Conservation (phyloP, 1,140 invertebrate genomes). For the Drosophila serrata region DNA sequence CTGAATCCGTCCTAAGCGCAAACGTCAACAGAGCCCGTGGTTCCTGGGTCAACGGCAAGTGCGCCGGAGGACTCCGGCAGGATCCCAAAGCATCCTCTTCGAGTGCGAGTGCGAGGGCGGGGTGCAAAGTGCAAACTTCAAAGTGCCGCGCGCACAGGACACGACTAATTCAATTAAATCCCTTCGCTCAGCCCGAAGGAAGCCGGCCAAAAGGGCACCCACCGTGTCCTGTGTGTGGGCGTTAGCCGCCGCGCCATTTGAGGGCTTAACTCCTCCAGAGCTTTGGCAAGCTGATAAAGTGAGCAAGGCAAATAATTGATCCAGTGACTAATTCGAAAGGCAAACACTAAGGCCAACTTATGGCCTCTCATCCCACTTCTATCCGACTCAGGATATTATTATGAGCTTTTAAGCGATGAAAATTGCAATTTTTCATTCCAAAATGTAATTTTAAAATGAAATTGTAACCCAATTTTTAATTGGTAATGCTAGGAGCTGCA, state of each 20-base stretch:
- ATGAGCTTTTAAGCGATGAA: background rate
- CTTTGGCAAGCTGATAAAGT: constrained; percentile 51
- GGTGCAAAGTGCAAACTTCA: constrained; percentile 78
- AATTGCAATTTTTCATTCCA: background rate
- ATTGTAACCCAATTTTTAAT: background rate
- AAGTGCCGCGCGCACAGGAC: constrained; percentile 66
- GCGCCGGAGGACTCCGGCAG: constrained; percentile 7
- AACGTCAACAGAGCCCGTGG: constrained; percentile 63
- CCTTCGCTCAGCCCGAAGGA: constrained; percentile 37
- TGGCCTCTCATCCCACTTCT: background rate
- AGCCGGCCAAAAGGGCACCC: constrained; percentile 21
- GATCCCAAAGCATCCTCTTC: constrained; percentile 2
- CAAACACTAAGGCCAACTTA: constrained; percentile 38
- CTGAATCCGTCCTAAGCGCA: constrained; percentile 52
- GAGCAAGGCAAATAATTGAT: constrained; percentile 56
- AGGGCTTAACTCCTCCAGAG: constrained; percentile 34
- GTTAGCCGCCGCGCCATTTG: constrained; percentile 33
- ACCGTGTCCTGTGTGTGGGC: constrained; percentile 12
- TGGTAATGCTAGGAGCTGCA: background rate
- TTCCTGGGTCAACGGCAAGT: constrained; percentile 55
- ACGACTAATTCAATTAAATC: constrained; percentile 81
- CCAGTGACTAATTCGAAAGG: constrained; percentile 29
- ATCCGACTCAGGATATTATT: background rate
- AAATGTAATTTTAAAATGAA: background rate
- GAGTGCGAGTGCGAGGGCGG: constrained; percentile 26